Evolutionary conservation across 2,888 invertebrate species (phyloP).

Genomic region (Saturnia pavonia): DNA sequence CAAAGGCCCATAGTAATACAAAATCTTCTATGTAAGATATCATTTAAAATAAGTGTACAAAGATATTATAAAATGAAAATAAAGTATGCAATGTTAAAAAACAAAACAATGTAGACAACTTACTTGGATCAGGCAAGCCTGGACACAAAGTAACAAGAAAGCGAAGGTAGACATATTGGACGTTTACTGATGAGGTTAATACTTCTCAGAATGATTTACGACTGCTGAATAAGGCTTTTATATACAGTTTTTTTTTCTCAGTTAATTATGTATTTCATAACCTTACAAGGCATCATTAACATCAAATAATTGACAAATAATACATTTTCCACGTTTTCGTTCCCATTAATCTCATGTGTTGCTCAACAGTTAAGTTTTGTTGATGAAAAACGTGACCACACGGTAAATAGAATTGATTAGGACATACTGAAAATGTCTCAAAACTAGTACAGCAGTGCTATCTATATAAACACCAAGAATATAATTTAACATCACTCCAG

Average conservation of each 20-base stretch:
- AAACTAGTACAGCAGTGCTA: not conserved
- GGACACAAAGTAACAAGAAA: not conserved
- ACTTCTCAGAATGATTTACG: conserved; percentile 14
- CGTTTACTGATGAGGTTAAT: not conserved
- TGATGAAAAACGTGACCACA: not conserved
- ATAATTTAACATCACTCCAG: not conserved
- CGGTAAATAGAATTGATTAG: conserved; percentile 13
- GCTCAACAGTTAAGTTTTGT: not conserved
- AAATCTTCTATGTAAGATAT: too few species aligned
- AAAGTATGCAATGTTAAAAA: too few species aligned
- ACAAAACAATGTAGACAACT: not conserved
- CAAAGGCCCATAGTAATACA: too few species aligned
- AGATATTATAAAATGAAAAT: too few species aligned
- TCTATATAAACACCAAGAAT: not conserved
- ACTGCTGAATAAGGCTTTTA: not conserved
- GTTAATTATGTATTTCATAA: not conserved
- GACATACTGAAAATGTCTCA: conserved; percentile 17
- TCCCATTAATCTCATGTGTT: not conserved
- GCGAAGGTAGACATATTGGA: conserved; percentile 10
- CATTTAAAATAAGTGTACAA: too few species aligned
- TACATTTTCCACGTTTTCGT: not conserved
- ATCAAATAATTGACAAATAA: too few species aligned
- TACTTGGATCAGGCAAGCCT: not conserved
- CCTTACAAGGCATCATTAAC: not conserved
- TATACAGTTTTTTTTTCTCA: conserved; percentile 14